Evolutionary conservation across 2,797 vertebrate genomes (phyloP).

Genomic region (Gobionotothen gibberifrons): DNA sequence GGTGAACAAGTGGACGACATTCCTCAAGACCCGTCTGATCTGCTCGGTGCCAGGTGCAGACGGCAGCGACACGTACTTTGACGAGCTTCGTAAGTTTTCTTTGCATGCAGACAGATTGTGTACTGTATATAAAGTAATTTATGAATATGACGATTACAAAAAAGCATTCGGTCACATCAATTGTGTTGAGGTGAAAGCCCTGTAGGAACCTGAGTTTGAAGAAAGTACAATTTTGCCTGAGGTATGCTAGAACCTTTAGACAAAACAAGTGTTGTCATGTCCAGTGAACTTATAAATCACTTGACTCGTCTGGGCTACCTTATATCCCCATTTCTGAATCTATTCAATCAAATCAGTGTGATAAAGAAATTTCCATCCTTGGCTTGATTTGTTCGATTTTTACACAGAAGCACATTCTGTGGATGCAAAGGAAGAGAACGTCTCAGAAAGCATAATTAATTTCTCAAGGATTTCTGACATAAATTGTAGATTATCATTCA

Average conservation of each 20-base stretch:
- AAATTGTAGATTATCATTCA: conserved; percentile 49
- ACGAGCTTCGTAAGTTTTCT: conserved; percentile 92
- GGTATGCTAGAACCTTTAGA: not conserved
- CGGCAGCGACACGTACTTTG: conserved; percentile 92
- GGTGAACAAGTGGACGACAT: conserved; percentile 98
- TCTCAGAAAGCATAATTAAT: conserved; percentile 31
- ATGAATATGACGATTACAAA: too few species aligned
- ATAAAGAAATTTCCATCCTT: conserved; percentile 26
- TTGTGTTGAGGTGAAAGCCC: not conserved
- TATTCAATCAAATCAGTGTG: not conserved
- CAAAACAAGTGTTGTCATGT: not conserved
- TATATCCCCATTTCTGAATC: not conserved
- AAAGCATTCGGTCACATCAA: too few species aligned
- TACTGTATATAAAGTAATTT: not conserved
- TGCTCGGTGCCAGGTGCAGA: conserved; percentile 91
- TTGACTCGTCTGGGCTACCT: not conserved
- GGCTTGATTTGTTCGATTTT: conserved; percentile 17
- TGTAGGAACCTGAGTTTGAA: too few species aligned
- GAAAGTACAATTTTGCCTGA: not conserved
- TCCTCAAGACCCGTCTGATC: conserved; percentile 94
- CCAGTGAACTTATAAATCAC: not conserved
- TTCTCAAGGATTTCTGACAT: conserved; percentile 46
- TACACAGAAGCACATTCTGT: conserved; percentile 40
- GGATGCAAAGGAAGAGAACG: conserved; percentile 27
- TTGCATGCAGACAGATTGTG: not conserved